Evolutionary conservation across 1,140 invertebrate species (phyloP).

Genomic region (Penaeus chinensis): DNA sequence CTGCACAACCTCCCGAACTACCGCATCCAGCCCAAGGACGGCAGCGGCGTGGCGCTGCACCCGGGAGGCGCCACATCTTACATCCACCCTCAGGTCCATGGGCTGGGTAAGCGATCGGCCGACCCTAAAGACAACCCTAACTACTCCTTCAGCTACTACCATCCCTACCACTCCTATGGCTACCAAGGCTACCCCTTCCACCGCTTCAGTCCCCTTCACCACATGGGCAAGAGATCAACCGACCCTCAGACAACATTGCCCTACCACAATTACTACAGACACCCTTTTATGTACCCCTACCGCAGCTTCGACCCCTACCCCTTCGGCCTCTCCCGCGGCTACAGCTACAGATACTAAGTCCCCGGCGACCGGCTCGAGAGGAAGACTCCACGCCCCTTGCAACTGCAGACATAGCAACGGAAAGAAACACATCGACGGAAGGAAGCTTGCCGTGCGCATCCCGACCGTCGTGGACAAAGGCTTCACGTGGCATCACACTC

Average conservation of each 20-base stretch:
- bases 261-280: conserved; percentile 17
- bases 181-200: not conserved
- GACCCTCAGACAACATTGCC: not conserved
- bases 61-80: conserved; percentile 52
- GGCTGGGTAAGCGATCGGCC: conserved; percentile 39
- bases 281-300: not conserved
- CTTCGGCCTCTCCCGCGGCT: not conserved
- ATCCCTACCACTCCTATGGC: not conserved
- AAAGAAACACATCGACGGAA: too few species aligned
- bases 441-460: too few species aligned
- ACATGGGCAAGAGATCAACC: conserved; percentile 11
- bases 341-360: conserved; percentile 40
- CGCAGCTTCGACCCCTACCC: not conserved
- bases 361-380: not conserved
- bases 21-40: conserved; percentile 14
- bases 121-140: not conserved
- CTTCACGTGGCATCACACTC: too few species aligned
- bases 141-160: conserved; percentile 3
- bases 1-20: not conserved
- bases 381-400: not conserved
- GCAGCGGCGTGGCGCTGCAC: conserved; percentile 44
- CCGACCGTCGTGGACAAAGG: too few species aligned
- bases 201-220: conserved; percentile 25
- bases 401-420: too few species aligned
- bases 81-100: conserved; percentile 49